Evolutionary conservation across 2,888 invertebrate genomes (phyloP), one percentile per base, ranked within the genome.

Genomic region (Calliphora vomitoria): DNA sequence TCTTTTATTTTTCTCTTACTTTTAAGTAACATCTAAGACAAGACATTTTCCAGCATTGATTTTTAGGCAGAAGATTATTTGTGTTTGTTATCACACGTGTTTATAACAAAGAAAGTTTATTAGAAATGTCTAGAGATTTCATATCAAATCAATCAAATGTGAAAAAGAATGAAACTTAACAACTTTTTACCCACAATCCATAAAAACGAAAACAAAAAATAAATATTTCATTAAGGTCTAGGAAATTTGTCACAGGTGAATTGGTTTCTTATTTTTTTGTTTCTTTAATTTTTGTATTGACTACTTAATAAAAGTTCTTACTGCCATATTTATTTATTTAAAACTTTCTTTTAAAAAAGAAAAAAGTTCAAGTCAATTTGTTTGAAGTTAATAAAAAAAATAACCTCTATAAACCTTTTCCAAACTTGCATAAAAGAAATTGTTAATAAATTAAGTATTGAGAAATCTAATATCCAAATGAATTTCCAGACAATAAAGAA

Each of bases 71-170:
- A 55, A 55, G 55, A 55, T 60, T 60, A 13, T 60, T 31, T 60
- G 25, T 4, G 15, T 31, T 60, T 60, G 2, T 15, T 60, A 31
- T 13, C 60, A 60, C 60, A 15, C 15, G 25, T 58, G 11, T 58
- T 74, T 3, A 18, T 38, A 35, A 20, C 11, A 41, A 58, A 44
- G 6, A 58, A 75, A 64, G 15, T 76, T 38, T 53, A 50, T 76
- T 53, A 64, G 50, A 50, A 64, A 18, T 25, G 15, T 66, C 53
- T 38, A 64, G 53, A 53, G 20, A 53, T 44, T 76, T 53, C 53
- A 64, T 53, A 64, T 38, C 20, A 38, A 38, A 76, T 64, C 76
- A 76, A 76, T 76, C 76, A 64, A 41, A 75, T 35, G 10, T 20
- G 13, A 8, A 25, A 15, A 60, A 2, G 2, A 25, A 15, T 35